These are phyloP conservation scores for Rhopalosiphum nymphaeae DNA, from an alignment of 2,888 invertebrate species.

Conservation along the genomic window DNA sequence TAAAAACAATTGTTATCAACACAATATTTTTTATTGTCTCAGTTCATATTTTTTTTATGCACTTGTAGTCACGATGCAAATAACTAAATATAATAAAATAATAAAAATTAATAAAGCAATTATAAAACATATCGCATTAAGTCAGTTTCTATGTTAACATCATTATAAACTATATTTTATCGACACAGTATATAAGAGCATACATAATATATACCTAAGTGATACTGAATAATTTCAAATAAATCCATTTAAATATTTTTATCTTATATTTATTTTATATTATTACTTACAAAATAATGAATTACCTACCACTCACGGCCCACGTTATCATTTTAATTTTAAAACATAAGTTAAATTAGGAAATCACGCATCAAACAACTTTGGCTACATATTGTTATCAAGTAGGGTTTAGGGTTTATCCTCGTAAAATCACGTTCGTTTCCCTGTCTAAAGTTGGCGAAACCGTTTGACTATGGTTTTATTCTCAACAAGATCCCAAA, in stretches of 20 bases:
- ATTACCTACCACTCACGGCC: background rate
- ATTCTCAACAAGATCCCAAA: background rate
- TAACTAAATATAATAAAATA: background rate
- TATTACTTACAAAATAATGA: background rate
- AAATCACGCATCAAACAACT: conserved; percentile 13
- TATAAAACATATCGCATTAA: background rate
- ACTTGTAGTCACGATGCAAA: background rate
- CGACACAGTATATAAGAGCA: background rate
- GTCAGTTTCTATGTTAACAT: background rate
- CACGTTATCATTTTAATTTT: conserved; percentile 27
- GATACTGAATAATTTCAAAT: background rate
- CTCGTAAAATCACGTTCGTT: conserved; percentile 43
- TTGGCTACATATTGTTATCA: conserved; percentile 37
- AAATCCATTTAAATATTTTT: background rate
- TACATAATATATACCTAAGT: background rate
- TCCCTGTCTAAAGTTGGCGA: conserved; percentile 13
- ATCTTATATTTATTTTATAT: background rate
- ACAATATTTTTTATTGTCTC: background rate
- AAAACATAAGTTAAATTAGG: conserved; percentile 12
- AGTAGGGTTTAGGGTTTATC: conserved; percentile 40
- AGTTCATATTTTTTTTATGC: background rate
- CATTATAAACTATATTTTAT: background rate
- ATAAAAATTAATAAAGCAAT: background rate
- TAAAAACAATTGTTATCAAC: background rate
- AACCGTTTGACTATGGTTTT: conserved; percentile 1